phyloP scores from a whole-genome alignment of 64 coral and sea anemone genomes.

The Orbicella faveolata region DNA sequence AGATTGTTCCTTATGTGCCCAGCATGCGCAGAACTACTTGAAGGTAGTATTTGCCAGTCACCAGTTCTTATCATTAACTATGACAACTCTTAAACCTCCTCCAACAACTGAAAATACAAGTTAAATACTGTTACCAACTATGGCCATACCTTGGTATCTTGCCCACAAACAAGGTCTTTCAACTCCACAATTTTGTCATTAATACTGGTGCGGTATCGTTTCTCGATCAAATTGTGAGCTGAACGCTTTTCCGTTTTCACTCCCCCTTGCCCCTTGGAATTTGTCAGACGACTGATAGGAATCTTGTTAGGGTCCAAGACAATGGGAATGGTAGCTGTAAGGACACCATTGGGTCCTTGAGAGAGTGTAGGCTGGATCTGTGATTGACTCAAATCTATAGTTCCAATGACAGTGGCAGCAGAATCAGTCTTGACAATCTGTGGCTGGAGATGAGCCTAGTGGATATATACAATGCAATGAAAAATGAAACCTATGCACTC shows the following conservation, averaged over 20 bases:
- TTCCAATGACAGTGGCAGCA: slow-evolving; percentile 28
- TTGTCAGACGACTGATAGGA: slow-evolving; percentile 76
- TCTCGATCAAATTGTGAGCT: slow-evolving; percentile 95
- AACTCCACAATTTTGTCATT: slow-evolving; percentile 97
- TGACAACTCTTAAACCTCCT: too few species aligned
- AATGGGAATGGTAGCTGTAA: slow-evolving; percentile 72
- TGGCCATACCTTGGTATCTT: slow-evolving; percentile 78
- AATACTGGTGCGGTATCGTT: slow-evolving; percentile 92
- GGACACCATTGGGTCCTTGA: slow-evolving; percentile 29
- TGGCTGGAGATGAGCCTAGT: slow-evolving; percentile 5
- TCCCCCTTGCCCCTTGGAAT: neutral
- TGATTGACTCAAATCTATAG: slow-evolving; percentile 52
- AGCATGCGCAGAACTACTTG: too few species aligned
- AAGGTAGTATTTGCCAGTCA: too few species aligned
- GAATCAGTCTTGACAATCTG: slow-evolving; percentile 18
- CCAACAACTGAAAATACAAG: neutral
- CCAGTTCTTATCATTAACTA: too few species aligned
- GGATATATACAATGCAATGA: neutral
- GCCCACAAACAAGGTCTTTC: slow-evolving; percentile 92
- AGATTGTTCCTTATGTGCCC: too few species aligned
- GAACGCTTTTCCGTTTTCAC: slow-evolving; percentile 66
- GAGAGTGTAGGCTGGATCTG: slow-evolving; percentile 49
- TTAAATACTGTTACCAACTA: neutral
- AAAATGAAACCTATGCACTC: too few species aligned
- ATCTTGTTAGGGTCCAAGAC: slow-evolving; percentile 78